These are phyloP conservation scores for Simalia tracyae DNA, from an alignment of 2,797 vertebrate species.

Conservation along the genomic window DNA sequence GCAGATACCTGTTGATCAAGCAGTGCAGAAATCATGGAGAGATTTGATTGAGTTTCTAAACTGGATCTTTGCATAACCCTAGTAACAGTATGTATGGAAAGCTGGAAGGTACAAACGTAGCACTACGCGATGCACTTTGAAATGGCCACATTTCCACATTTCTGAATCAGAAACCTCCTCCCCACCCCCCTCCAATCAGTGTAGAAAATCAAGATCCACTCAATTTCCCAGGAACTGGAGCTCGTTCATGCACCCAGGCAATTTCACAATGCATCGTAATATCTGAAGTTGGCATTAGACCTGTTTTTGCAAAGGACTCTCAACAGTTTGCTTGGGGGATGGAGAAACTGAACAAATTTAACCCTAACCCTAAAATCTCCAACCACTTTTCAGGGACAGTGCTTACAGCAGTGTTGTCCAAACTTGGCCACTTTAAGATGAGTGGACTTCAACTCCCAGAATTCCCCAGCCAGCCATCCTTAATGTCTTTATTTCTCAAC, in stretches of 20 bases:
- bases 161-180: neutral
- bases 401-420: neutral
- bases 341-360: neutral
- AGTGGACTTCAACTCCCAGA: too few species aligned
- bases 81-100: neutral
- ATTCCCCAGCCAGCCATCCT: too few species aligned
- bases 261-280: neutral
- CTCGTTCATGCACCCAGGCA: neutral
- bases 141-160: neutral
- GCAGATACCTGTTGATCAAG: neutral
- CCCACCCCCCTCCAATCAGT: neutral
- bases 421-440: too few species aligned
- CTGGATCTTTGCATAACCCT: neutral
- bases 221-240: neutral
- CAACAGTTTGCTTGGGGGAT: neutral
- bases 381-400: neutral
- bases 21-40: neutral
- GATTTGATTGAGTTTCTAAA: neutral
- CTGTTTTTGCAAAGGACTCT: neutral
- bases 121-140: neutral
- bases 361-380: neutral
- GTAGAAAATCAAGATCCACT: neutral
- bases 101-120: neutral
- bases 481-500: neutral
- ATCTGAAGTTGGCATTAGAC: neutral